phyloP scores from a whole-genome alignment of 2,113 vertebrate genomes.

The Lipotes vexillifer region DNA sequence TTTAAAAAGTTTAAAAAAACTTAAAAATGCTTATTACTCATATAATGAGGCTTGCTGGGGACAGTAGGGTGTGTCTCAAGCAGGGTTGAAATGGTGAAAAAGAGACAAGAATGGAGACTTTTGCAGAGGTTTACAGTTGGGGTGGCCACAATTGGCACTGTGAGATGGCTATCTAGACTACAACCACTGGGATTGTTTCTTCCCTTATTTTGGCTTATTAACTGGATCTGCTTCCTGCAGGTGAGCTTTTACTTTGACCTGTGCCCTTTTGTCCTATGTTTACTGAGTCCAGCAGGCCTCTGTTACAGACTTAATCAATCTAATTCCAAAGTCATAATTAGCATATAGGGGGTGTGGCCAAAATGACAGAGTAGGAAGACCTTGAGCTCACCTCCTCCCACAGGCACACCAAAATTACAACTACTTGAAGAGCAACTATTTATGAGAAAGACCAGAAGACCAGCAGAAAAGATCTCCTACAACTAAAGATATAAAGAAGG shows the following conservation, averaged over 20 bases:
- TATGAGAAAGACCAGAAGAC: neutral
- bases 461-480: neutral
- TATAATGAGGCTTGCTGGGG: neutral
- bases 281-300: neutral
- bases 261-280: neutral
- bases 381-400: neutral
- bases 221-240: neutral
- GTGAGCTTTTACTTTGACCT: neutral
- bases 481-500: neutral
- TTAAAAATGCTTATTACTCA: neutral
- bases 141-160: neutral
- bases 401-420: neutral
- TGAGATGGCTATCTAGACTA: neutral
- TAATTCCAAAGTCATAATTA: neutral
- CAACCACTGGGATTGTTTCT: neutral
- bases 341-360: neutral
- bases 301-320: neutral
- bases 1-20: neutral
- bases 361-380: neutral
- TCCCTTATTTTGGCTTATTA: neutral
- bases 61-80: neutral
- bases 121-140: neutral
- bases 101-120: neutral
- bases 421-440: neutral
- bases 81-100: neutral